Evolutionary conservation across 2,888 invertebrate genomes (phyloP), one percentile per base, ranked within the genome.

Genomic region (Diloba caeruleocephala): DNA sequence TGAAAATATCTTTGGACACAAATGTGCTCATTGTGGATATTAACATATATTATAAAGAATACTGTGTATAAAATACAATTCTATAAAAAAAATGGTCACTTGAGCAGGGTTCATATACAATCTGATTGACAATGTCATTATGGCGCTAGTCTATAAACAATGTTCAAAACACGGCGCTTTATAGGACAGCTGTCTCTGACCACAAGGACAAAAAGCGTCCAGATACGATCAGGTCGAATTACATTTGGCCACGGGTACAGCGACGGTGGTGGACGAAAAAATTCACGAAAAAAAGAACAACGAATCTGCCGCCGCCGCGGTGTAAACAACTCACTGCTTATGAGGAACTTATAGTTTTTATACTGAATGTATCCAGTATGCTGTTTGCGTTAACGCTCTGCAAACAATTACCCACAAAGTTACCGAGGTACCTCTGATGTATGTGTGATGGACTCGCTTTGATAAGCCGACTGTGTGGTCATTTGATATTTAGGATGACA

Each of bases 171-270:
- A 84, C 71, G 78, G 78, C 77, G 71, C 80, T 87, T 83, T 85
- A 85, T 81, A 78, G 76, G 80, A 85, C 93, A 93, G 92, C 92
- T 93, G 93, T 83, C 81, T 75, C 86, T 91, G 91, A 92, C 93
- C 92, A 82, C 92, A 90, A 80, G 80, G 78, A 81, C 89, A 92
- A 92, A 93, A 92, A 92, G 79, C 81, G 79, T 79, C 71, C 84
- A 79, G 93, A 92, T 93, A 92, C 82, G 83, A 92, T 92, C 92
- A 91, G 93, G 87, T 92, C 92, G 85, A 84, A 85, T 93, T 93
- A 89, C 92, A 87, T 87, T 88, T 72, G 85, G 85, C 89, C 87
- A 87, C 78, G 88, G 87, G 83, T 72, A 74, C 76, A 70, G 72
- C 63, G 69, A 66, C 71, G 71, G 72, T 70, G 76, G 78, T 64